These are phyloP conservation scores for Amiota mariae DNA, from an alignment of 2,888 invertebrate species.

Conservation along the genomic window DNA sequence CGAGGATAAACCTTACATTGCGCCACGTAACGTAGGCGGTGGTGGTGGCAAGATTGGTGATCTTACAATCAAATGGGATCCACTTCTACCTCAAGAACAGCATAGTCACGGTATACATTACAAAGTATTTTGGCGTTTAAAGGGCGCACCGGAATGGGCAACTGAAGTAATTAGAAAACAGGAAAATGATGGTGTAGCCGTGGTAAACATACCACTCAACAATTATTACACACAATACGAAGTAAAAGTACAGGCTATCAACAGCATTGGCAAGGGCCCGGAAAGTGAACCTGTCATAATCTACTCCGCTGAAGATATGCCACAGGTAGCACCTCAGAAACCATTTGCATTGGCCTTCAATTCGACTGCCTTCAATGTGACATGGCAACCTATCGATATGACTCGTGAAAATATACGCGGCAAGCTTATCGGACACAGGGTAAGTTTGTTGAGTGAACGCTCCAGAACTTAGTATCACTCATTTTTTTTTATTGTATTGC, in stretches of 20 bases:
- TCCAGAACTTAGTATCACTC: background rate
- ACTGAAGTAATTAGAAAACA: slow-evolving; percentile 77
- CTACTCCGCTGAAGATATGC: slow-evolving; percentile 94
- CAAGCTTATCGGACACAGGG: slow-evolving; percentile 91
- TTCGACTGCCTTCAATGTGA: slow-evolving; percentile 93
- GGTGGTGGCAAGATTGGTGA: slow-evolving; percentile 97
- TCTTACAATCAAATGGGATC: slow-evolving; percentile 91
- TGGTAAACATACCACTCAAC: slow-evolving; percentile 82
- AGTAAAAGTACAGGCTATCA: slow-evolving; percentile 88
- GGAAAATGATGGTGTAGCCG: slow-evolving; percentile 86
- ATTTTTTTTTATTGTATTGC: slow-evolving; percentile 15
- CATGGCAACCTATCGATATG: slow-evolving; percentile 91
- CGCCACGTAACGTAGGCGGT: slow-evolving; percentile 88
- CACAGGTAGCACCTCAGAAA: slow-evolving; percentile 89
- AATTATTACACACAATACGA: slow-evolving; percentile 89
- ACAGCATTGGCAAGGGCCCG: slow-evolving; percentile 87
- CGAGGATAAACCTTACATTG: slow-evolving; percentile 84
- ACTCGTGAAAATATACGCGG: slow-evolving; percentile 89
- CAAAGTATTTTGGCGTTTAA: slow-evolving; percentile 88
- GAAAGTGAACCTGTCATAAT: slow-evolving; percentile 83
- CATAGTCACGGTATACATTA: slow-evolving; percentile 93
- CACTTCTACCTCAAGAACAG: slow-evolving; percentile 84
- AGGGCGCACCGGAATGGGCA: slow-evolving; percentile 85
- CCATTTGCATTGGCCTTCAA: slow-evolving; percentile 87
- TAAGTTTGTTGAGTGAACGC: slow-evolving; percentile 66